Percentiles rank a stretch among this genome's conserved stretches.
Conservation (phyloP, 2,797 vertebrate species). For the Phataginus tricuspis region DNA sequence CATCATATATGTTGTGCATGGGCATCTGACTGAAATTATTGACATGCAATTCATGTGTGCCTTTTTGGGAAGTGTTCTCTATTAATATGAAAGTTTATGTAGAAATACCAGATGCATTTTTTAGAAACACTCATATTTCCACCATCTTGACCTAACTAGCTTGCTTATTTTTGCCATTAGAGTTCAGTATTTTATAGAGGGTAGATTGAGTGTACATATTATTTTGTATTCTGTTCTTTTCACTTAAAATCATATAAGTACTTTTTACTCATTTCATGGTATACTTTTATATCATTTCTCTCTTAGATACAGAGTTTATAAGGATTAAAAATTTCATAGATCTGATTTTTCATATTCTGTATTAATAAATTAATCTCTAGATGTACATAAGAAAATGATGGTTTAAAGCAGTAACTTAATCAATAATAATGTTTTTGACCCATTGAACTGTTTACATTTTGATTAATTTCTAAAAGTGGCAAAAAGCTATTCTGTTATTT, state of each 20-base stretch:
- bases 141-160: constrained; percentile 19
- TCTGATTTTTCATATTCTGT: constrained; percentile 67
- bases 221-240: constrained; percentile 68
- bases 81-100: constrained; percentile 47
- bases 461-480: constrained; percentile 57
- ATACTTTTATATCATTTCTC: constrained; percentile 64
- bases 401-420: constrained; percentile 65
- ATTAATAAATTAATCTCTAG: constrained; percentile 67
- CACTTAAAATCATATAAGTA: constrained; percentile 61
- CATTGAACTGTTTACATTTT: constrained; percentile 69
- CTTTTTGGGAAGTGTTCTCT: constrained; percentile 34
- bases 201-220: constrained; percentile 66
- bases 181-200: constrained; percentile 64
- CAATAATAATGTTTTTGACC: constrained; percentile 54
- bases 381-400: constrained; percentile 55
- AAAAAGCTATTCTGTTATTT: constrained; percentile 59
- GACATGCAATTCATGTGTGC: background rate
- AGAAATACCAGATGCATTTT: constrained; percentile 53
- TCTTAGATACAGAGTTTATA: constrained; percentile 62
- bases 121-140: background rate
- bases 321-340: constrained; percentile 55
- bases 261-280: constrained; percentile 47
- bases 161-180: constrained; percentile 57
- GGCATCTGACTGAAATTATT: constrained; percentile 22
- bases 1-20: background rate